Evolutionary conservation across 2,113 vertebrate species (phyloP).

Genomic region (Arvicanthis niloticus): DNA sequence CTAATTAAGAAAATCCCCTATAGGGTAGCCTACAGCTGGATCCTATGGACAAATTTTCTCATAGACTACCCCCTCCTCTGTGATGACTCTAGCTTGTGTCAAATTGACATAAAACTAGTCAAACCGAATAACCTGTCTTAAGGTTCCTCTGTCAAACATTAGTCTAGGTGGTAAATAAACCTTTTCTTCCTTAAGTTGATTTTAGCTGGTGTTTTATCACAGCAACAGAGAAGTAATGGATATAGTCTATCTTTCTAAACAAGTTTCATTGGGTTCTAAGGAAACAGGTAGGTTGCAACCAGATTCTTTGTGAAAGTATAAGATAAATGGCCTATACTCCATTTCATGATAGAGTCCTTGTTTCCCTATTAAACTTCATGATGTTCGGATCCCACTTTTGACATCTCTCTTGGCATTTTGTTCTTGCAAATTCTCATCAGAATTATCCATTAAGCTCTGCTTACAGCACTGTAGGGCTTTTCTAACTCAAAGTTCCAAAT

Average conservation of each 20-base stretch:
- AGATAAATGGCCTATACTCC: not conserved
- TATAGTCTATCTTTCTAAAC: not conserved
- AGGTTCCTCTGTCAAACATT: not conserved
- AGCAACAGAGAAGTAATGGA: not conserved
- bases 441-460: not conserved
- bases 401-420: not conserved
- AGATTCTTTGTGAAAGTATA: not conserved
- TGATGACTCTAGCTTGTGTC: not conserved
- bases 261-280: not conserved
- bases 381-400: not conserved
- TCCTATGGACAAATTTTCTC: not conserved
- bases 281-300: not conserved
- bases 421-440: not conserved
- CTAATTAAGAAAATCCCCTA: not conserved
- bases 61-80: not conserved
- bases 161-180: not conserved
- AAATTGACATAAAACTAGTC: not conserved
- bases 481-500: not conserved
- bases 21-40: not conserved
- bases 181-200: not conserved
- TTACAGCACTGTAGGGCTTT: not conserved
- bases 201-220: not conserved
- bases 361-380: not conserved
- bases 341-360: not conserved
- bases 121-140: not conserved